Evolutionary conservation across 2,797 vertebrate genomes (phyloP).

Genomic region (Lepus townsendii): DNA sequence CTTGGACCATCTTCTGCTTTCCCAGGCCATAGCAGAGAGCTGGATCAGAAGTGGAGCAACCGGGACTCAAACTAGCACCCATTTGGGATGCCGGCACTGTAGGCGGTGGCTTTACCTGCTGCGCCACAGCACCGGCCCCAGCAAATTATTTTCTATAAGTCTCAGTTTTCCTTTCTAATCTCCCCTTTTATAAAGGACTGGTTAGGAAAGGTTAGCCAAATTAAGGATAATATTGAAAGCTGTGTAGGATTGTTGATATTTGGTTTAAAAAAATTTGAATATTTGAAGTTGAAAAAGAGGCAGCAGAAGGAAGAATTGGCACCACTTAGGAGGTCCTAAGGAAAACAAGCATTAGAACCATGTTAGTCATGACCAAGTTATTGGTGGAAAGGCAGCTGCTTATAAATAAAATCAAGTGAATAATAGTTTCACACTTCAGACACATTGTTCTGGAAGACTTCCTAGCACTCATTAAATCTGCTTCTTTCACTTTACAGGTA

Average conservation of each 20-base stretch:
- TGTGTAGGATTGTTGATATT: slow-evolving; percentile 1
- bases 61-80: too few species aligned
- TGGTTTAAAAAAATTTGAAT: background rate
- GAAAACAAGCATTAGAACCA: background rate
- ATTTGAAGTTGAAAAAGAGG: background rate
- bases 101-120: too few species aligned
- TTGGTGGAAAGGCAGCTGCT: background rate
- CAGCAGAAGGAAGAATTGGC: background rate
- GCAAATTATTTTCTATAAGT: background rate
- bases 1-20: too few species aligned
- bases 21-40: too few species aligned
- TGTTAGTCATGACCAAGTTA: background rate
- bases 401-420: background rate
- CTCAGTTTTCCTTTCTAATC: background rate
- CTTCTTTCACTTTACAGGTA: slow-evolving; percentile 7
- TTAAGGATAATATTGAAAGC: background rate
- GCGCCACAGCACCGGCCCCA: background rate
- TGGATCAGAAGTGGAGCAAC: too few species aligned
- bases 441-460: background rate
- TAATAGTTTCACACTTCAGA: background rate
- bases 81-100: too few species aligned
- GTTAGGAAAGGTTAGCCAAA: background rate
- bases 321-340: background rate
- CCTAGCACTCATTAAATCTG: background rate
- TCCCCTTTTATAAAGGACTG: background rate